Base-by-base conservation (phyloP, 2,113 vertebrate genomes). In the Apodemus sylvaticus region DNA sequence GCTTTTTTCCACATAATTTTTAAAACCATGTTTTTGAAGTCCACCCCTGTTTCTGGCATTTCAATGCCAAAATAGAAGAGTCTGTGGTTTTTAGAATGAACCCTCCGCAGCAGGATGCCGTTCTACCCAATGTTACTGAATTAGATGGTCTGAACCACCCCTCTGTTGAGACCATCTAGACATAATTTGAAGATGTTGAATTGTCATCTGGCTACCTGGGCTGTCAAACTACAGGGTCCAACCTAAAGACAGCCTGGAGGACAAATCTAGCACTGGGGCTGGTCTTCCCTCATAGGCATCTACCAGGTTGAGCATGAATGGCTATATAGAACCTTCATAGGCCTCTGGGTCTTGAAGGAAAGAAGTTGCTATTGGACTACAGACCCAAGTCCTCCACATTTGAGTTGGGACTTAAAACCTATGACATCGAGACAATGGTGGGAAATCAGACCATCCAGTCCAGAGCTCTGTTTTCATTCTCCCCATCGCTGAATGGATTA, bases 21-120 rank as follows among this genome's bases (percentile, higher is more conserved):
- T 42, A 19, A 90, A 96, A 91, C 83, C 74, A 73, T 68, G 11
- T 62, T 92, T 96, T 91, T 86, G 16, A 93, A 89, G 90, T 88
- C 13, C 19, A 48, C 19, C 82, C 3, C 34, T 85, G 64, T 93
- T 95, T 86, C 60, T 86, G 76, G 3, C 66, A 2, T 81, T 79
- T 94, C 58, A 81, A 70, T 77, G 79, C n/a, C 36, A 76, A 55
- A 78, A 58, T 74, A 90, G 81, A 92, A 10, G 34, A 74, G 13
- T 83, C 34, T 60, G 70, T 76, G 39, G 51, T 83, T 87, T 60
- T 22, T 34, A 68, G 39, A 60, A 31, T 7, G 17, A 86, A 74
- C 26, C 31, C 3, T 74, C 48, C 76, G n/a, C 22, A 78, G 48
- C 58, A 58, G 31, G 51, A 45, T 58, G 29, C 17, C 45, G 24